Evolutionary conservation across 2,888 invertebrate species (phyloP).

Genomic region (Heliothis peltigera): DNA sequence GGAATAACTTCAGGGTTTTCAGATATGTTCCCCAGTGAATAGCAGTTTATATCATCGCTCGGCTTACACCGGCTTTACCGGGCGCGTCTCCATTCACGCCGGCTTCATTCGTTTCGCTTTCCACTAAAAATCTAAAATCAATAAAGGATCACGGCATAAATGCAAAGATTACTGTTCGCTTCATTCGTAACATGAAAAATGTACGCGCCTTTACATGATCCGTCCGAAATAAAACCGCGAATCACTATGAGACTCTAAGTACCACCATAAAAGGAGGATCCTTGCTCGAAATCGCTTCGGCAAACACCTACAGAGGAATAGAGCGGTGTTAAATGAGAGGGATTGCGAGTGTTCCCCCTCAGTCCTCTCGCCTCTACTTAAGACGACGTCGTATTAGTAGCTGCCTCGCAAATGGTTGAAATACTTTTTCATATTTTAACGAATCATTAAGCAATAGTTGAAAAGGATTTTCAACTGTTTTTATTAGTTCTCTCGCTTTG

Average conservation of each 20-base stretch:
- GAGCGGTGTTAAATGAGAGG: conserved; percentile 90
- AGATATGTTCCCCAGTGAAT: conserved; percentile 83
- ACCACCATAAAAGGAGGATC: conserved; percentile 88
- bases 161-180: conserved; percentile 89
- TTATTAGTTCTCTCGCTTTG: conserved; percentile 46
- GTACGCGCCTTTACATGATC: conserved; percentile 86
- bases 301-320: conserved; percentile 89
- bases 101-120: conserved; percentile 88
- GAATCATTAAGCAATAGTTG: conserved; percentile 73
- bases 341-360: conserved; percentile 79
- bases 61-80: conserved; percentile 87
- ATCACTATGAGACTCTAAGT: conserved; percentile 89
- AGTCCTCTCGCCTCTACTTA: conserved; percentile 72
- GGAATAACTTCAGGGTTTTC: conserved; percentile 76
- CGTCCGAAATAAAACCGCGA: conserved; percentile 90
- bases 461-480: conserved; percentile 57
- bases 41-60: conserved; percentile 86
- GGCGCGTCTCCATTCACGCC: conserved; percentile 87
- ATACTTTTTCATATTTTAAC: conserved; percentile 78
- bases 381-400: conserved; percentile 80
- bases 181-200: conserved; percentile 87
- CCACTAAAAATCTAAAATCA: conserved; percentile 90
- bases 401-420: conserved; percentile 78
- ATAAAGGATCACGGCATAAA: conserved; percentile 89
- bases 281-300: conserved; percentile 87